Base-by-base conservation (phyloP, 2,888 invertebrate species). In the Drosophila paranaensis region DNA sequence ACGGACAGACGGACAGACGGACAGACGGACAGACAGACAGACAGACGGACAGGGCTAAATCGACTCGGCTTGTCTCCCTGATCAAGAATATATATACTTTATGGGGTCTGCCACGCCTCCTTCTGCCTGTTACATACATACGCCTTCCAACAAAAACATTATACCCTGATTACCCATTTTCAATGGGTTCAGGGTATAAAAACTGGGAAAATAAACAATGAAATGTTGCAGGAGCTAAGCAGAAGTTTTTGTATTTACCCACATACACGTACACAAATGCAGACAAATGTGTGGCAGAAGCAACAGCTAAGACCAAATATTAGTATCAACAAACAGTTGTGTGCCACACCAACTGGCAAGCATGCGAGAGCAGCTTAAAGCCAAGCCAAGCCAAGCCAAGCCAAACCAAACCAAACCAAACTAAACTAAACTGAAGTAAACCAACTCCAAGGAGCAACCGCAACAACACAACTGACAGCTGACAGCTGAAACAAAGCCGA, bases 401-500 rank as follows among this genome's bases (percentile, higher is more conserved):
- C n/a, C n/a, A n/a, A n/a, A n/a, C n/a, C 50, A 60, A 43, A n/a
- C 10, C 55, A 33, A 50, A 10, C 48, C 14, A 46, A 65, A 27
- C 13, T 9, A 35, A 56, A 45, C 57, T 37, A 30, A 46, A 39
- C 30, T 14, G 35, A 56, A 56, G 45, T 37, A 40, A 48, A 40
- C 33, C 11, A 46, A 62, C 56, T 42, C 27, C 35, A 35, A 53
- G 20, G 27, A 30, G 35, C 61, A 67, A 45, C 75, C 60, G 54
- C 56, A 73, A 37, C 54, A 57, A 60, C 67, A 45, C 37, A 70
- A 63, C 64, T 74, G 87, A 74, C 81, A 81, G 81, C 71, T 77
- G 74, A 70, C 79, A 78, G 74, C 40, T 74, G 69, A 66, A 73
- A 78, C 75, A 82, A 71, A 75, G 72, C 71, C 79, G 60, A 70